A percentile compares a stretch with the other conserved stretches of the same genome.
Conservation (phyloP, 2,797 vertebrate species). For the Diplodus puntazzo region DNA sequence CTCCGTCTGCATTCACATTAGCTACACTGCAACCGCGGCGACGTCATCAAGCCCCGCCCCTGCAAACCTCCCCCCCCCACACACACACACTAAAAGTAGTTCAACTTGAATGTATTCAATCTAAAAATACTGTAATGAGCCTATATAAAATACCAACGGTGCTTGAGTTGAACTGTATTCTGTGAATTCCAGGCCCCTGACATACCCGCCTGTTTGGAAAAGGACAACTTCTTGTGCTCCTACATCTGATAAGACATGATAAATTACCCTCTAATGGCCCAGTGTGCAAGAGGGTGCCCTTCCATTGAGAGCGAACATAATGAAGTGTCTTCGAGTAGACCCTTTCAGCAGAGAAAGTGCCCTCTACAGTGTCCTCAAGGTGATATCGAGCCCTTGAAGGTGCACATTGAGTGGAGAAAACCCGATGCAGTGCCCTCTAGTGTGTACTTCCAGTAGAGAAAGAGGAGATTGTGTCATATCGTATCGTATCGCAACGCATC, state of each 20-base stretch:
- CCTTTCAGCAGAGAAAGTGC: not conserved
- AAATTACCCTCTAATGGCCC: not conserved
- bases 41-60: conserved; percentile 74
- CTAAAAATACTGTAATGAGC: not conserved
- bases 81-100: not conserved
- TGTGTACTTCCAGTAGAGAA: not conserved
- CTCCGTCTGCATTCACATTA: conserved; percentile 65
- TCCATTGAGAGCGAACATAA: not conserved
- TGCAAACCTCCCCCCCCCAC: not conserved
- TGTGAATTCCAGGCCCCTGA: not conserved
- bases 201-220: no score
- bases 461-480: no score
- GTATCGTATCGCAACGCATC: no score
- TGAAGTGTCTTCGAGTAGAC: not conserved
- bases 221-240: not conserved
- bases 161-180: not conserved
- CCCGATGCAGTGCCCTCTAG: not conserved
- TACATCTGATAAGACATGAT: not conserved
- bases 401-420: not conserved
- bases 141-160: not conserved
- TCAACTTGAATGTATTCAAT: not conserved
- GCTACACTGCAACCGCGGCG: conserved; percentile 37
- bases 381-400: no score
- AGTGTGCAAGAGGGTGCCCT: not conserved
- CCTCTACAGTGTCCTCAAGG: no score